Evolutionary conservation across 2,888 invertebrate species (phyloP), one percentile per base, ranked within the genome.

Genomic region (Cancer borealis): DNA sequence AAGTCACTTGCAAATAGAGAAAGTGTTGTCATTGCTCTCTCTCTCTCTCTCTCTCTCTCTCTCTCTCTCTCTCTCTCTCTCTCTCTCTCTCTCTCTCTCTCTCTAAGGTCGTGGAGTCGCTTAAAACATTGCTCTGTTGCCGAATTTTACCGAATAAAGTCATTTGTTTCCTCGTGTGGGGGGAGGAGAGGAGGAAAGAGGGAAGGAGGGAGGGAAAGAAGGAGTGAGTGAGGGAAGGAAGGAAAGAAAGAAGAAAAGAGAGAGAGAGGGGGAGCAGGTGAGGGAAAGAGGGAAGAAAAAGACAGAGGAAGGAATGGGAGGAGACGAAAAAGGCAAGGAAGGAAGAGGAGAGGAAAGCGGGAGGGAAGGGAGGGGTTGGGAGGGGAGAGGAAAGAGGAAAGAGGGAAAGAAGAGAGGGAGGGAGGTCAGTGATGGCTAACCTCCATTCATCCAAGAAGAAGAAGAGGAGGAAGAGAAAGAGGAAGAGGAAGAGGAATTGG

Each of bases 261-360:
- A 21, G 88, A 39, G 60, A 90, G 90, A 90, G 90, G 60, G 90
- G 60, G 90, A 90, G 90, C n/a, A n/a, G n/a, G n/a, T n/a, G n/a
- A n/a, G n/a, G n/a, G n/a, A n/a, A n/a, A 90, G 90, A 54, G 90
- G 39, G 87, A 87, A 88, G 47, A 54, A 30, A 90, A 54, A 90
- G 54, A 45, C 73, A 39, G 66, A 45, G 91, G 14, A 60, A 91
- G 66, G 17, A 45, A 30, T 10, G n/a, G 73, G 45, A 39, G 73
- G 60, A 21, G n/a, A 21, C 10, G 60, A 30, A 26, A 60, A 30
- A 60, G 30, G 45, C 49, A 30, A 54, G 30, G 88, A 30, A 49
- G 49, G 47, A 21, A n/a, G n/a, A 91, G n/a, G 60, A 21, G n/a
- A 21, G 60, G 60, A 30, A 26, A 60, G 60, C 14, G 30, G 45